These are phyloP conservation scores for Hirtodrosophila trivittata DNA, from an alignment of 2,888 invertebrate species.

Conservation along the genomic window DNA sequence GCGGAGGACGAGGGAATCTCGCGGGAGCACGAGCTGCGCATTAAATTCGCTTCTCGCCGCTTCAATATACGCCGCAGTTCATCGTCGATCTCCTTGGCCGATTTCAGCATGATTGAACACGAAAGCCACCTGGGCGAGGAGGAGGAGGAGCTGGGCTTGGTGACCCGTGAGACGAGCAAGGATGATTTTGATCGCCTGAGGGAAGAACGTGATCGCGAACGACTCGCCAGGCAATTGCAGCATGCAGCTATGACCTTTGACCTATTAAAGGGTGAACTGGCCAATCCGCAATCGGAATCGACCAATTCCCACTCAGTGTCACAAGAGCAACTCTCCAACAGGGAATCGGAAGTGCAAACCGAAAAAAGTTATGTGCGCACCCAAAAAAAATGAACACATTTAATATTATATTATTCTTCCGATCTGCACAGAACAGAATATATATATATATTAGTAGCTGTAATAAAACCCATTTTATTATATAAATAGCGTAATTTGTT, in stretches of 20 bases:
- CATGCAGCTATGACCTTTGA: constrained; percentile 61
- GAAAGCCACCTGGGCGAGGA: constrained; percentile 13
- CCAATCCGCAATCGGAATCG: no score
- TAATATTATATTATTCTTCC: no score
- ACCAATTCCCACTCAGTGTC: no score
- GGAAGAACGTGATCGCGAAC: constrained; percentile 87
- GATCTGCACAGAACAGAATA: no score
- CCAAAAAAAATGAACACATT: no score
- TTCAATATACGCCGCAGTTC: constrained; percentile 50
- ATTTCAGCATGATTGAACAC: constrained; percentile 1
- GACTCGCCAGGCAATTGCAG: constrained; percentile 86
- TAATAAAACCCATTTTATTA: no score
- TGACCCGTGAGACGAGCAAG: constrained; percentile 74
- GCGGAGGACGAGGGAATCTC: constrained; percentile 35
- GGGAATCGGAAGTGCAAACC: no score
- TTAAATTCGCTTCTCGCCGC: constrained; percentile 45
- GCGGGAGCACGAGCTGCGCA: constrained; percentile 41
- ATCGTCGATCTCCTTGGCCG: constrained; percentile 23
- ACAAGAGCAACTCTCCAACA: no score
- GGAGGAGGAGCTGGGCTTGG: constrained; percentile 5
- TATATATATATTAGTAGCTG: no score
- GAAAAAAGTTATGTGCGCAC: no score
- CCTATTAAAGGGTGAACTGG: constrained; percentile 55
- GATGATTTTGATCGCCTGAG: constrained; percentile 89
- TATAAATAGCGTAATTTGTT: no score